phyloP scores from a whole-genome alignment of 2,888 invertebrate genomes.

The Trachelus troglodyta region DNA sequence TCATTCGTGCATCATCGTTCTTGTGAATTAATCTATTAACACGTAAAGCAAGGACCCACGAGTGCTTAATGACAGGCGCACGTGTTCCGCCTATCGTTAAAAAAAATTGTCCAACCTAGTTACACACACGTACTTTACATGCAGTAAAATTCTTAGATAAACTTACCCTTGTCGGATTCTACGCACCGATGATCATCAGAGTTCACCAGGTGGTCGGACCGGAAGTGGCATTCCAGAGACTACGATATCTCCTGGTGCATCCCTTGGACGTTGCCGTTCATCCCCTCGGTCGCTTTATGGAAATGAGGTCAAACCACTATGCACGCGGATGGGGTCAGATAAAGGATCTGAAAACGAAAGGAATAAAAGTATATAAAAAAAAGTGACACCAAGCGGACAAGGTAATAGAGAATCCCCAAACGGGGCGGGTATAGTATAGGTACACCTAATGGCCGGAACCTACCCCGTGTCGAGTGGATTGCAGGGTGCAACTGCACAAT shows the following conservation, averaged over 20 bases:
- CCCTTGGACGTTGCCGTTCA: constrained; percentile 9
- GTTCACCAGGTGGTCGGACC: constrained; percentile 54
- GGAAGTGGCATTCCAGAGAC: constrained; percentile 57
- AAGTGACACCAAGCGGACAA: constrained; percentile 28
- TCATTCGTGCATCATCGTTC: neutral
- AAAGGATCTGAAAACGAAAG: constrained; percentile 22
- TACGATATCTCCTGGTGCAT: constrained; percentile 23
- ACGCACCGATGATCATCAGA: constrained; percentile 38
- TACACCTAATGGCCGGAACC: constrained; percentile 1
- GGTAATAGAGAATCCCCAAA: constrained; percentile 31
- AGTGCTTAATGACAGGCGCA: neutral
- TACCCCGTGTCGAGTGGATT: constrained; percentile 28
- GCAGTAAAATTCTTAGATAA: neutral
- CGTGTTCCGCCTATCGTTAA: neutral
- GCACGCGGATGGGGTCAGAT: constrained; percentile 32
- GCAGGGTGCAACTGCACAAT: constrained; percentile 29
- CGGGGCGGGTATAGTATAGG: neutral
- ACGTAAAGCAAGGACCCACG: neutral
- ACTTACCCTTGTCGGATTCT: constrained; percentile 12
- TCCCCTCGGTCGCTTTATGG: constrained; percentile 41
- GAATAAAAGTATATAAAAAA: constrained; percentile 15
- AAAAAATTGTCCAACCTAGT: neutral
- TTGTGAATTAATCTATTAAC: neutral
- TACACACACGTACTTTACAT: neutral
- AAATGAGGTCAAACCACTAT: constrained; percentile 52